Evolutionary conservation across 2,113 vertebrate species (phyloP), one percentile per base, ranked within the genome.

Genomic region (Hemichromis elongatus): DNA sequence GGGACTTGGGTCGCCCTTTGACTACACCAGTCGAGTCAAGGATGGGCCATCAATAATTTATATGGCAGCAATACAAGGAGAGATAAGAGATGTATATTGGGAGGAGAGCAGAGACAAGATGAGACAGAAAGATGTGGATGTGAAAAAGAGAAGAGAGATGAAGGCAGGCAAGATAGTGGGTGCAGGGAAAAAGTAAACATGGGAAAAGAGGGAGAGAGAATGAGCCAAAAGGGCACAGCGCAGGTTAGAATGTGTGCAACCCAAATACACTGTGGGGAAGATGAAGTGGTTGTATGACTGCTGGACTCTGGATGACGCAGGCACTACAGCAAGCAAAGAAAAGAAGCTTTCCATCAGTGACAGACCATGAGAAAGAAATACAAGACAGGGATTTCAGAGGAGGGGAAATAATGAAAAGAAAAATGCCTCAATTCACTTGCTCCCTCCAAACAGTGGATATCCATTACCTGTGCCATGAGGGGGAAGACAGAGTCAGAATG

Each of bases 21-120:
- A 93, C 87, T 93, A 90, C 89, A 92, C 47, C 89, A 92, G 91
- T 79, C 89, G 54, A 94, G 87, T 88, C 86, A 85, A 83, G 91
- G 91, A 94, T 57, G 89, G 61, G 50, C 73, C 84, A 94, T 95
- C 88, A 92, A 95, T 95, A 91, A 95, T 95, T 92, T 85, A 95
- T 88, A 81, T 79, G 68, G 86, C 84, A 83, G 83, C 5, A 86
- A 88, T 90, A 88, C 78, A 66, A 79, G 89, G 70, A 82, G 84
- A 82, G 87, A 93, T 91, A 40, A 81, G 84, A 90, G 82, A 89
- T 78, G 80, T 81, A 83, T 86, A 5, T 47, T 40, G 73, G 30
- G 57, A 77, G n/a, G n/a, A 80, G 80, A 81, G 77, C 26, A 83
- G 61, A 86, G 47, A 33, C 19, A 45, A 83, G 79, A 81, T 19